These are phyloP conservation scores for Strigamia maritima DNA, from an alignment of 2,888 invertebrate genomes.

Conservation along the genomic window DNA sequence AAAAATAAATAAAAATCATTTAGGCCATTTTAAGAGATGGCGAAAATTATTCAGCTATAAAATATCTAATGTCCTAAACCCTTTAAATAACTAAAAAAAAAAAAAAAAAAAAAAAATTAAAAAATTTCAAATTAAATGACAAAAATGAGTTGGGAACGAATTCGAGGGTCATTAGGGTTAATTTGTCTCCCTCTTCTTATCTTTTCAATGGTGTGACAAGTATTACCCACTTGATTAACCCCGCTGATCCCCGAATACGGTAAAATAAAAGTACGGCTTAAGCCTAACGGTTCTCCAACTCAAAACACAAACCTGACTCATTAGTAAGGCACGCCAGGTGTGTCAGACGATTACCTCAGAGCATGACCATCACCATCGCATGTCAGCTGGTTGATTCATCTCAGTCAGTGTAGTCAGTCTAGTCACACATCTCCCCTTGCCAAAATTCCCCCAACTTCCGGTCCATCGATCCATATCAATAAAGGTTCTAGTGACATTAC, in stretches of 20 bases:
- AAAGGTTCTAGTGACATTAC: neutral
- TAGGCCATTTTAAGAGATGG: too few relatives aligned
- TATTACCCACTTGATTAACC: constrained; percentile 19
- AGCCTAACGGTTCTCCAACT: neutral
- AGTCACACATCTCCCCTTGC: neutral
- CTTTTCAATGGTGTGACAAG: constrained; percentile 5
- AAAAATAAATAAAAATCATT: too few relatives aligned
- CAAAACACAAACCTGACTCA: neutral
- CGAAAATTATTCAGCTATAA: too few relatives aligned
- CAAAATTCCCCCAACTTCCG: neutral
- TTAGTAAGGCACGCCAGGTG: neutral
- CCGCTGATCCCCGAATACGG: neutral
- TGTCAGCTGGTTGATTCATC: constrained; percentile 23
- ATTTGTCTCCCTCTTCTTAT: constrained; percentile 7
- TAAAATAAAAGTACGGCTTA: neutral
- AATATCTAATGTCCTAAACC: too few relatives aligned
- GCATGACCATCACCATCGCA: constrained; percentile 10
- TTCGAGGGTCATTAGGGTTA: neutral
- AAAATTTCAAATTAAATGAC: neutral
- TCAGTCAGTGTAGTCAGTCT: neutral
- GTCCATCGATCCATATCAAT: constrained; percentile 19
- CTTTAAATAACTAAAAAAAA: neutral
- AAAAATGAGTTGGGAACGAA: neutral
- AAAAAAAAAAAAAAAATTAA: neutral
- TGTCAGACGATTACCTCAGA: constrained; percentile 18